Base-by-base conservation (phyloP, 2,888 invertebrate genomes). In the Protophormia terraenovae region DNA sequence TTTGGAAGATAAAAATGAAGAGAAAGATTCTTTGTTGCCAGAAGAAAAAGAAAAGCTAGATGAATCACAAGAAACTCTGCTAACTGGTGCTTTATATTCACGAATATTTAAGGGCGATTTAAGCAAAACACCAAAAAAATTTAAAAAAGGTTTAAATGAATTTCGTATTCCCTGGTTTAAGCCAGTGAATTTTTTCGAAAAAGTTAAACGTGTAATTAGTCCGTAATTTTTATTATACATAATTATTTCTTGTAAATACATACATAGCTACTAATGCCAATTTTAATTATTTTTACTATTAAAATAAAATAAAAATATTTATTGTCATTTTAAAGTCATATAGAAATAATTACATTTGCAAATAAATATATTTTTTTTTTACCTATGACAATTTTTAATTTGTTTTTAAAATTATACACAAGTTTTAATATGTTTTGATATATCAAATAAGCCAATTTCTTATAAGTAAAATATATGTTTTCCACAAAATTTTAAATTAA, bases 121-220 rank as follows among this genome's bases (percentile, higher is more conserved):
- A 12, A 45, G 22, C 2, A 22, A 16, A 67, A 16, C 19, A 19
- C 12, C 64, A 12, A n/a, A 19, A 22, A 19, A 47, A 64, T n/a
- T 19, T 14, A 35, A 22, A 32, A 55, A 58, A 14, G 58, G 53
- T 41, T 47, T 38, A 3, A 24, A 72, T 10, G 50, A 71, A 32
- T 58, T 84, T 16, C 67, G 58, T 0, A 64, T 87, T 4, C 86
- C 86, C 12, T 88, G 87, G 88, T 86, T 87, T 58, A 82, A 84
- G 10, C 88, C 88, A 0, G 81, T 75, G 22, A 85, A 82, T 1
- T 85, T 88, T 47, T 73, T 88, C 5, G 35, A 84, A 72, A 87
- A 84, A 38, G 83, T 88, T 22, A 86, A 84, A 29, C 47, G 79
- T 2, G 85, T 87, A 3, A 82, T 87, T 24, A n/a, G 19, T n/a